Percentiles rank a stretch among this genome's conserved stretches.
These are phyloP conservation scores for Lordiphosa mommai DNA, from an alignment of 1,140 invertebrate species.

Conservation along the genomic window DNA sequence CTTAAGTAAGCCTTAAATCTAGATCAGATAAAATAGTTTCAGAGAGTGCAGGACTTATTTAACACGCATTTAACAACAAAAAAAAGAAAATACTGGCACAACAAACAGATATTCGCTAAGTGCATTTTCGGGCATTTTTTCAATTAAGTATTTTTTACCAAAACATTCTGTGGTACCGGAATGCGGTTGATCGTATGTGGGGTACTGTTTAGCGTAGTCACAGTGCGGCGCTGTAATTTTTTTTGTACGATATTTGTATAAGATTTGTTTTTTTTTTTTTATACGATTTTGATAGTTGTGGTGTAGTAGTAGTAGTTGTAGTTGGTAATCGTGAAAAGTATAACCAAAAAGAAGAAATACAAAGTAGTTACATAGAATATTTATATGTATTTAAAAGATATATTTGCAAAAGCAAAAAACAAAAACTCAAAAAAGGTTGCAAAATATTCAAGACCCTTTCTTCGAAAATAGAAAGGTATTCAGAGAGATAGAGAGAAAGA, in stretches of 20 bases:
- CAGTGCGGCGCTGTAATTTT: constrained; percentile 80
- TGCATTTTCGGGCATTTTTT: too few species aligned
- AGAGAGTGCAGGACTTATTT: too few species aligned
- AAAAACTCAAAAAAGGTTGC: constrained; percentile 30
- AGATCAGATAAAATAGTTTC: constrained; percentile 25
- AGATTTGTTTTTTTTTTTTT: constrained; percentile 42
- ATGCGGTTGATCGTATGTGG: constrained; percentile 80
- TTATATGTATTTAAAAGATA: constrained; percentile 18
- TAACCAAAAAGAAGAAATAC: constrained; percentile 59
- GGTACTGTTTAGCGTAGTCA: constrained; percentile 80
- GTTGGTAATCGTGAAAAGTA: constrained; percentile 57
- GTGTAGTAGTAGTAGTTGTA: constrained; percentile 21
- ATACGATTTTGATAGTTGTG: constrained; percentile 25
- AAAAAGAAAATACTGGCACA: too few species aligned
- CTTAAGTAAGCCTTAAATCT: constrained; percentile 14
- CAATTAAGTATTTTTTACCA: constrained; percentile 74
- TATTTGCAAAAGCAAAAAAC: constrained; percentile 31
- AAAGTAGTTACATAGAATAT: constrained; percentile 60
- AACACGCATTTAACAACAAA: too few species aligned
- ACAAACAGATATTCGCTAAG: too few species aligned
- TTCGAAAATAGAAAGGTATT: not conserved
- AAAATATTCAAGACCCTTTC: constrained; percentile 9
- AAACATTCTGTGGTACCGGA: constrained; percentile 80
- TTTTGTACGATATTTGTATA: constrained; percentile 42
- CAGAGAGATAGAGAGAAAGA: constrained; percentile 8